Percentiles rank a stretch among this genome's conserved stretches.
Evolutionary conservation across 2,888 invertebrate genomes (phyloP).

Genomic region (Dynastes hyllus): DNA sequence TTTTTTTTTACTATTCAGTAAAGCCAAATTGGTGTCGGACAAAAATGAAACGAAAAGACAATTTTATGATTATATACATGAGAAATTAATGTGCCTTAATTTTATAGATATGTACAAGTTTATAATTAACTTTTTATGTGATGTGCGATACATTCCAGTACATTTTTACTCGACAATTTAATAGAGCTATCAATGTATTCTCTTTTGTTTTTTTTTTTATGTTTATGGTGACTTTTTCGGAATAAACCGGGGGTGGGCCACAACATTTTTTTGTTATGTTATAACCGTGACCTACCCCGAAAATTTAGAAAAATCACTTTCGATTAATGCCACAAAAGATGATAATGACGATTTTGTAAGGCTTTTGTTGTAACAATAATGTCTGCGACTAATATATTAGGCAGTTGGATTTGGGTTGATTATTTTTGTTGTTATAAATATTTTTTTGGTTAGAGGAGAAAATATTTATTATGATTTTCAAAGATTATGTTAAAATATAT

Average conservation of each 20-base stretch:
- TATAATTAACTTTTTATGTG: constrained; percentile 45
- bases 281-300: constrained; percentile 25
- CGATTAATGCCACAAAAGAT: constrained; percentile 41
- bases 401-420: constrained; percentile 62
- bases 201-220: constrained; percentile 37
- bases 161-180: constrained; percentile 22
- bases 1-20: constrained; percentile 2
- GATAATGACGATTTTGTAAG: constrained; percentile 53
- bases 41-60: constrained; percentile 28
- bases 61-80: constrained; percentile 1
- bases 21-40: constrained; percentile 51
- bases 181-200: constrained; percentile 43
- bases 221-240: constrained; percentile 50
- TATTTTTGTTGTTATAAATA: constrained; percentile 53
- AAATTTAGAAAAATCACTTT: constrained; percentile 50
- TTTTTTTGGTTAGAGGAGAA: constrained; percentile 48
- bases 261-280: constrained; percentile 17
- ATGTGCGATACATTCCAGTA: constrained; percentile 53
- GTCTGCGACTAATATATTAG: constrained; percentile 65
- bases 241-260: constrained; percentile 41
- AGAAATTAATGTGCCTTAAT: constrained; percentile 47
- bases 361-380: constrained; percentile 68
- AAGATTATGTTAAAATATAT: constrained; percentile 37
- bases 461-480: constrained; percentile 45
- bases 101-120: constrained; percentile 38